Evolutionary conservation across 2,888 invertebrate species (phyloP), one percentile per base, ranked within the genome.

Genomic region (Hanleya hanleyi): DNA sequence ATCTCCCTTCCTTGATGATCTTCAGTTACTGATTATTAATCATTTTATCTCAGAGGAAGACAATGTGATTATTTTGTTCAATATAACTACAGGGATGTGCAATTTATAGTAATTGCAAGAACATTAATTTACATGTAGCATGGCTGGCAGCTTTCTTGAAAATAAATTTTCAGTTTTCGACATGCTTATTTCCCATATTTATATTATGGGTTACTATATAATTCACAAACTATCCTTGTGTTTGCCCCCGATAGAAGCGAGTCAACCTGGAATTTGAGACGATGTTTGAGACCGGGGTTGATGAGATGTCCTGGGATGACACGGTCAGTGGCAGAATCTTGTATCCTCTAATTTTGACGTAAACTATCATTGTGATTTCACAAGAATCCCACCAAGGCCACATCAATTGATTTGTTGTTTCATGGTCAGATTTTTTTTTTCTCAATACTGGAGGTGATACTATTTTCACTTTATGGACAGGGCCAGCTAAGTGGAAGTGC

Each of bases 301-400:
- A 90, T 81, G 90, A 90, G 73, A 88, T 89, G 88, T 88, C 88
- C 6, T 90, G 90, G 90, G 90, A 90, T 78, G 89, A 89, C 68
- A 88, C 87, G 32, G 90, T 89, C 81, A 78, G 83, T 61, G 38
- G n/a, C n/a, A n/a, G n/a, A n/a, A n/a, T n/a, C n/a, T 18, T 5
- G 15, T 15, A 18, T 0, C 29, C 6, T 22, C 18, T 5, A 18
- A 65, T 65, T 1, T 22, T 36, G 32, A 18, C 38, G 22, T 22
- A 3, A 38, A 18, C 47, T 47, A 47, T 47, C 12, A 15, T 15
- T 18, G 12, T 47, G 18, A 47, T n/a, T 47, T 18, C 47, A 47
- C 47, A 47, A 47, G 12, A 15, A 47, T 12, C 47, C 12, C 12
- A 47, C 47, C 12, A 12, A 47, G 18, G 18, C 12, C 47, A 47